phyloP scores from a whole-genome alignment of 30 jellyfish, hydroid and myxozoan species.

The Nemopilema nomurai region DNA sequence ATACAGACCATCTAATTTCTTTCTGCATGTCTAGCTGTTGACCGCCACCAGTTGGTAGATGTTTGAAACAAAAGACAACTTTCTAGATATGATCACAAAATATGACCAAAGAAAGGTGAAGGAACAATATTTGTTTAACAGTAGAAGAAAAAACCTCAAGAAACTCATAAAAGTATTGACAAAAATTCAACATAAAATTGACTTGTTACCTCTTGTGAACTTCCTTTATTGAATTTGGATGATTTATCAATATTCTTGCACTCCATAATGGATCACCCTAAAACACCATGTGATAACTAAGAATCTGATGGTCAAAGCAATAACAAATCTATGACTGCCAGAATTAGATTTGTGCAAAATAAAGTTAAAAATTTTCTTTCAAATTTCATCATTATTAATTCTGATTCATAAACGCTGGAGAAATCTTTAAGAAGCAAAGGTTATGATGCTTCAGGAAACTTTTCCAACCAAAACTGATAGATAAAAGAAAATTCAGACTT shows the following conservation, averaged over 20 bases:
- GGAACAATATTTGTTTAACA: background rate
- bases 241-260: constrained; percentile 52
- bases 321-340: background rate
- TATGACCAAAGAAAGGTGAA: too few species aligned
- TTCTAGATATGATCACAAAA: too few species aligned
- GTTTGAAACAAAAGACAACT: too few species aligned
- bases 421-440: too few species aligned
- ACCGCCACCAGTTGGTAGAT: too few species aligned
- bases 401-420: too few species aligned
- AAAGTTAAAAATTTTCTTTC: background rate
- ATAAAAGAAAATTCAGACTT: too few species aligned
- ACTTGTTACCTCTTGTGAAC: constrained; percentile 63
- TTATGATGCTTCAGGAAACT: background rate
- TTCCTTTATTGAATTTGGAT: constrained; percentile 49
- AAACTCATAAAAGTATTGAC: background rate
- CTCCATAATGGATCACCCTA: constrained; percentile 82
- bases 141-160: too few species aligned
- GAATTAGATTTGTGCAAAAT: too few species aligned
- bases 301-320: background rate
- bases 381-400: too few species aligned
- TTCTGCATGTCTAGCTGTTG: background rate
- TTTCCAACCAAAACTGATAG: too few species aligned
- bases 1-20: background rate
- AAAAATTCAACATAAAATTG: background rate
- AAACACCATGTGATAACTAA: background rate